Percentiles rank a stretch among this genome's conserved stretches.
These are phyloP conservation scores for Hypotaenidia okinawae DNA, from an alignment of 2,797 vertebrate species.

Conservation along the genomic window DNA sequence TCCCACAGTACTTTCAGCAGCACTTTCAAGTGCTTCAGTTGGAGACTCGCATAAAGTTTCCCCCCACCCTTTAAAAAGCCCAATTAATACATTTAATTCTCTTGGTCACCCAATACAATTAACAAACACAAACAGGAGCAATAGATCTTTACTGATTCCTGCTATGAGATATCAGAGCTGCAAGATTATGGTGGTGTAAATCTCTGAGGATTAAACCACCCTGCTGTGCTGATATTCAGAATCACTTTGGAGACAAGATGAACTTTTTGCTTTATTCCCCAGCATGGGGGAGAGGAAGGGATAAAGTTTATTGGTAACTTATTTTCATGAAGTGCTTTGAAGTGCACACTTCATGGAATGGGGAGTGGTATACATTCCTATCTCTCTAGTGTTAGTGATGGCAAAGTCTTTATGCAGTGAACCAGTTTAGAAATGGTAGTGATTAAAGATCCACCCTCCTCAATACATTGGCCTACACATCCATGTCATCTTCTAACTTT, in stretches of 20 bases:
- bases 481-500: neutral
- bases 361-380: neutral
- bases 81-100: neutral
- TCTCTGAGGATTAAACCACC: conserved; percentile 23
- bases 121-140: neutral
- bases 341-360: neutral
- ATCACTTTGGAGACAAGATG: conserved; percentile 1
- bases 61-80: neutral
- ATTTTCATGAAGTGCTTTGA: neutral
- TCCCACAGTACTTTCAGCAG: neutral
- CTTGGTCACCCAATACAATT: neutral
- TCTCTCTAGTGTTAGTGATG: neutral
- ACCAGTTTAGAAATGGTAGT: neutral
- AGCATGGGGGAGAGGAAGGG: neutral
- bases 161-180: neutral
- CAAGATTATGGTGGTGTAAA: neutral
- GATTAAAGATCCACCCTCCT: neutral
- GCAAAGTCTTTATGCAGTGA: neutral
- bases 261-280: conserved; percentile 34
- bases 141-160: neutral
- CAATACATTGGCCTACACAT: neutral
- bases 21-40: neutral
- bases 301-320: neutral
- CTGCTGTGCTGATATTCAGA: conserved; percentile 1
- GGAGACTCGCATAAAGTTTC: neutral